Evolutionary conservation across 2,113 vertebrate species (phyloP), one percentile per base, ranked within the genome.

Genomic region (Myotis lucifugus): DNA sequence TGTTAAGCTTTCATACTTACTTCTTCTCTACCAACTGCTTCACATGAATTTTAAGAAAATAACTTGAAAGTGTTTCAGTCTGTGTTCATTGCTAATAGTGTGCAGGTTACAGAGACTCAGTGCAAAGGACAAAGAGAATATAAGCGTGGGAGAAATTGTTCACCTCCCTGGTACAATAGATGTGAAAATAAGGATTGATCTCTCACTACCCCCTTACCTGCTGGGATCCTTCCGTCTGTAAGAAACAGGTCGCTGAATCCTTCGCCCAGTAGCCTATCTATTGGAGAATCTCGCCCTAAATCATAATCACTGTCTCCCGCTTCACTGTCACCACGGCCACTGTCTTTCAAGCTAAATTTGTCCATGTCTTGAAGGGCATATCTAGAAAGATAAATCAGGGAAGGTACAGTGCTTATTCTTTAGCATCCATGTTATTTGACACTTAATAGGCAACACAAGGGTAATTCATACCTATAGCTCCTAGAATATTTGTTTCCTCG

Each of bases 261-360:
- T 99, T 99, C 99, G 85, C 99, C 99, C 93, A 99, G 99, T 96
- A 99, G 98, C 90, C 99, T 98, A 84, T 99, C 99, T 98, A 99
- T 98, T 69, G 99, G 99, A 88, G 99, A 99, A 97, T 99, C 99
- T 98, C 99, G 98, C 18, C 99, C 99, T 96, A 99, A 97, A 96
- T 99, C 99, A 94, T 99, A 99, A 97, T 99, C 99, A 42, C 99
- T 99, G 98, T 99, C 99, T 90, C 99, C 99, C 1, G 99, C 99
- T 98, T 99, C 99, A 23, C 99, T 99, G 96, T 99, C 99, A 46
- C 99, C 99, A 10, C 99, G 99, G 9, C 99, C 99, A 85, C 99
- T 99, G 98, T 99, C 99, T 98, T 99, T 99, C 98, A 99, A 98
- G 96, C 99, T 99, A 98, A 99, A 99, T 98, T 99, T 99, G 84